phyloP scores from a whole-genome alignment of 2,888 invertebrate genomes.

The Leptarthrus brevirostris region DNA sequence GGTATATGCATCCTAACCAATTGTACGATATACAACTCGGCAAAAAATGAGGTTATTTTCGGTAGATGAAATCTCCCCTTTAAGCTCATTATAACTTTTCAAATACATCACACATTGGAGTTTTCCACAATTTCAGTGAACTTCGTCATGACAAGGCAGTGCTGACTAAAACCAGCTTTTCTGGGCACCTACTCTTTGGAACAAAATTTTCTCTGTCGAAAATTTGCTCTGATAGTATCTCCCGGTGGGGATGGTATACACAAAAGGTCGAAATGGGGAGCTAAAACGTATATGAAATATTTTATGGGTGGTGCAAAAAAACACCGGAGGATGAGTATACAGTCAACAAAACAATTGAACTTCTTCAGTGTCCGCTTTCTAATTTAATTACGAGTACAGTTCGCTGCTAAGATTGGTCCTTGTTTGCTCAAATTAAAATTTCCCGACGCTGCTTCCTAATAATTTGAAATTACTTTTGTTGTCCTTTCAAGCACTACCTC shows the following conservation, averaged over 20 bases:
- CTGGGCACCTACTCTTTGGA: too few relatives aligned
- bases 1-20: too few relatives aligned
- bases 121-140: too few relatives aligned
- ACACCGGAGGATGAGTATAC: background rate
- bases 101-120: too few relatives aligned
- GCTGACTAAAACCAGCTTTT: too few relatives aligned
- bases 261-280: too few relatives aligned
- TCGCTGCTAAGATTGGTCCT: background rate
- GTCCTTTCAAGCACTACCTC: background rate
- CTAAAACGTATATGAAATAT: background rate
- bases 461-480: constrained; percentile 21
- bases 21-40: too few relatives aligned
- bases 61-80: background rate
- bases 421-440: constrained; percentile 11
- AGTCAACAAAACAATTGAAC: background rate
- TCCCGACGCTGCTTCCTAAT: background rate
- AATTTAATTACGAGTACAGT: background rate
- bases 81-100: background rate
- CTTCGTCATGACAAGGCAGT: too few relatives aligned
- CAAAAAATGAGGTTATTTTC: too few relatives aligned
- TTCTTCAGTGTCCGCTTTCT: background rate
- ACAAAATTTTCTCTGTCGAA: too few relatives aligned
- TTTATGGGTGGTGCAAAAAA: background rate
- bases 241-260: too few relatives aligned
- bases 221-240: too few relatives aligned